Base-by-base conservation (phyloP, 1,140 invertebrate species). In the Catajapyx aquilonaris region DNA sequence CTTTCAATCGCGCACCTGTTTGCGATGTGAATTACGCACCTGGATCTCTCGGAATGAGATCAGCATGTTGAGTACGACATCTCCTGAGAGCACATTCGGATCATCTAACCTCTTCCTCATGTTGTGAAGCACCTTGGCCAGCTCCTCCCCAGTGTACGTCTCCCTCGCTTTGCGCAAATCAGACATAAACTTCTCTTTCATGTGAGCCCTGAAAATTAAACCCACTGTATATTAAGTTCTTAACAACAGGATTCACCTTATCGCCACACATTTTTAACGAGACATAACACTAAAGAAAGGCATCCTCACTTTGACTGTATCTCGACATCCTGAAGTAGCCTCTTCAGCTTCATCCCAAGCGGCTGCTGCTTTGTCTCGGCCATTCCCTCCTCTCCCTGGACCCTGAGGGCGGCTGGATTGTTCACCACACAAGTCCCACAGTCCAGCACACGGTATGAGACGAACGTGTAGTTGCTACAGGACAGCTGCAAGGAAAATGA, bases 161-260 rank as follows among this genome's bases (percentile, higher is more conserved):
- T 97, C 91, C 36, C 87, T 70, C 2, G 85, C 78, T 62, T 94
- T 93, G 5, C 93, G 68, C 20, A 98, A 62, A 62, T 99, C 94
- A 17, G 74, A 65, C 31, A 98, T 57, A 62, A 98, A 98, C 59
- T 96, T 96, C 55, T 99, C 94, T 55, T 94, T 91, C 61, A 95
- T 80, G 55, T 98, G 91, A 4, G 84, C 84, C 60, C 86, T 90
- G 53, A 36, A 61, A 59, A 51, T 42, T 46, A 45, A 41, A 31
- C 10, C 5, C 4, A 22, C 19, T 32, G 11, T 25, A 18, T 7
- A 43, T 11, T 2, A 43, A 48, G n/a, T n/a, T n/a, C 22, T 18
- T n/a, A 42, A 34, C n/a, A 18, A 33, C 13, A 23, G 25, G 20
- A 37, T 37, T 37, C 17, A 28, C 25, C 9, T 28, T 28, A 28